A percentile compares a stretch with the other conserved stretches of the same genome.
Evolutionary conservation across 2,888 invertebrate species (phyloP).

Genomic region (Netelia inedita): DNA sequence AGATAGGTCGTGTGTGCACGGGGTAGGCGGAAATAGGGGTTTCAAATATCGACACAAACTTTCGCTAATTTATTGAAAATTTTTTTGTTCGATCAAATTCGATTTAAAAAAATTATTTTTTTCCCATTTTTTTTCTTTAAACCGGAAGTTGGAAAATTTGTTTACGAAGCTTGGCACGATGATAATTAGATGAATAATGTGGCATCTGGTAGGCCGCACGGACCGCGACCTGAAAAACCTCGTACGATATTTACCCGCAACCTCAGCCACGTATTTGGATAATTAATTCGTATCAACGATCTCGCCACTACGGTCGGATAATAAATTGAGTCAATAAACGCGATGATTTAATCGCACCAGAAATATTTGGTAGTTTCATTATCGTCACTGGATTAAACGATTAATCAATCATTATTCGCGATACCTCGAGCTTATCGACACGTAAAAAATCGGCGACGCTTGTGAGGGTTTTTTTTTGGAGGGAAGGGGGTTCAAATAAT

Average conservation of each 20-base stretch:
- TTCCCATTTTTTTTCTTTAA: no score
- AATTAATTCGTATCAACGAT: not conserved
- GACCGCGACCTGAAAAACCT: not conserved
- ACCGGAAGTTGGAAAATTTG: not conserved
- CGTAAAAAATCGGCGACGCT: no score
- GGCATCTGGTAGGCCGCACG: not conserved
- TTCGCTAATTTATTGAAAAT: no score
- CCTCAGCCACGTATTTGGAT: not conserved
- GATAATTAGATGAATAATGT: not conserved
- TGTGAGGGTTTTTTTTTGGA: no score
- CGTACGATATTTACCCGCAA: not conserved
- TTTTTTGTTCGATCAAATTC: no score
- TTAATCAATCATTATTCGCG: no score
- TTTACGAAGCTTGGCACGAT: not conserved
- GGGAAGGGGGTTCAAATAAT: no score
- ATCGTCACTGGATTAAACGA: no score
- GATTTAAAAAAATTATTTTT: no score
- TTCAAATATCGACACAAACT: not conserved
- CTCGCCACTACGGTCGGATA: not conserved
- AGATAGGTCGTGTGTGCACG: not conserved
- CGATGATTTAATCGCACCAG: no score
- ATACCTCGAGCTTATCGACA: no score
- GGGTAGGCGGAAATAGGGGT: not conserved
- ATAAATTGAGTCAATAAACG: not conserved
- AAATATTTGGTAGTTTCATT: not conserved